Evolutionary conservation across 2,888 invertebrate species (phyloP), one percentile per base, ranked within the genome.

Genomic region (Synergus laeviventris): DNA sequence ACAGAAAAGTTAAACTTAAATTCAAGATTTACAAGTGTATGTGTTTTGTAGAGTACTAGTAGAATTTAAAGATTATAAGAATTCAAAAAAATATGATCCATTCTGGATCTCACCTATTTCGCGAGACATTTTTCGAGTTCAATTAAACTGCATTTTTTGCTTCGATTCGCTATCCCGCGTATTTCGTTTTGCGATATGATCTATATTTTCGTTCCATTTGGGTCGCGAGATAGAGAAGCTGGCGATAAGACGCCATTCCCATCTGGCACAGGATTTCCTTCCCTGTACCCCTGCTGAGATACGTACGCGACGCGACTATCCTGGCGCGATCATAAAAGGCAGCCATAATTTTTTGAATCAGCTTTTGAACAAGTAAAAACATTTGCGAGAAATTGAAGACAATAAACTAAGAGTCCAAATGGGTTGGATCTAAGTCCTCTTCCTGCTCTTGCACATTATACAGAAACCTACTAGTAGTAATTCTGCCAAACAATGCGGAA

Each of bases 241-340:
- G n/a, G 73, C 77, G 77, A 77, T 73, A 75, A 77, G 77, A 70
- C 75, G 75, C 73, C 60, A 70, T 77, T 77, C 75, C 77, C 70
- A 77, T 77, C 70, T 77, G 75, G 77, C 74, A 77, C 75, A 75
- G 70, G 77, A 75, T 77, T 70, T 74, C 56, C 74, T 74, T 66
- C 42, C 70, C 66, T 24, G 77, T 39, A 60, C 36, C 21, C 64
- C 39, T 64, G 21, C 64, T 21, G 39, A 39, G 42, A 66, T 66
- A 66, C 39, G 66, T 49, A 66, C 8, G 42, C 45, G 24, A 66
- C 42, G 42, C 16, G 66, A 45, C 66, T 66, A 66, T 66, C 66
- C 16, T 42, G 16, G 42, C 45, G 24, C 21, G 21, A 64, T 64
- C 64, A 64, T 39, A 39, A 66, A 66, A 66, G 66, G 24, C 39